phyloP scores from a whole-genome alignment of 2,113 vertebrate species.

The Microcebus jonahi region DNA sequence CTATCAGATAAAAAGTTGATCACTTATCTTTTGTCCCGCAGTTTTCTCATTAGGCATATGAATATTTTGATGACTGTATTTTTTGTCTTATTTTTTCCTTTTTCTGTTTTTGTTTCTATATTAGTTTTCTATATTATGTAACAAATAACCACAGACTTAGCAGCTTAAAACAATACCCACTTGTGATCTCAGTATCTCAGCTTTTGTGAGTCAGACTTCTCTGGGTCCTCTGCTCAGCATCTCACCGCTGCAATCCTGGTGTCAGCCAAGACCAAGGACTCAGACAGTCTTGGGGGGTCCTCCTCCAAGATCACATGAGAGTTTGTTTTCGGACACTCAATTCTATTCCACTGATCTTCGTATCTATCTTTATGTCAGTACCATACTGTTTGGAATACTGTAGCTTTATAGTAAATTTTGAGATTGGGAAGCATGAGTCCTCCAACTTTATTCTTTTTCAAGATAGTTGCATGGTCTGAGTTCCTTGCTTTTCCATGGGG shows the following conservation, averaged over 20 bases:
- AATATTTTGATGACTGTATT: not conserved
- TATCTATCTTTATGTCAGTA: not conserved
- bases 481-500: not conserved
- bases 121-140: not conserved
- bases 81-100: not conserved
- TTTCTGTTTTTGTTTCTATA: not conserved
- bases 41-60: not conserved
- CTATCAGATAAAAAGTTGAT: not conserved
- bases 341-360: not conserved
- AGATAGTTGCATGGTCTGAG: not conserved
- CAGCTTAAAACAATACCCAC: not conserved
- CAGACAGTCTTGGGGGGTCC: not conserved
- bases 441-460: not conserved
- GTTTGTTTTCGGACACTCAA: not conserved
- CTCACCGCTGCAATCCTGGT: not conserved
- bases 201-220: not conserved
- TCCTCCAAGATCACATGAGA: not conserved
- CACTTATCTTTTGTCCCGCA: not conserved
- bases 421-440: not conserved
- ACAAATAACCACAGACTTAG: not conserved
- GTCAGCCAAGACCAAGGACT: not conserved
- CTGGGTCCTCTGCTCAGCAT: not conserved
- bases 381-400: not conserved
- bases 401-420: not conserved
- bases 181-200: not conserved